A percentile compares a stretch with the other conserved stretches of the same genome.
Evolutionary conservation across 2,888 invertebrate species (phyloP).

Genomic region (Onchidella celtica): DNA sequence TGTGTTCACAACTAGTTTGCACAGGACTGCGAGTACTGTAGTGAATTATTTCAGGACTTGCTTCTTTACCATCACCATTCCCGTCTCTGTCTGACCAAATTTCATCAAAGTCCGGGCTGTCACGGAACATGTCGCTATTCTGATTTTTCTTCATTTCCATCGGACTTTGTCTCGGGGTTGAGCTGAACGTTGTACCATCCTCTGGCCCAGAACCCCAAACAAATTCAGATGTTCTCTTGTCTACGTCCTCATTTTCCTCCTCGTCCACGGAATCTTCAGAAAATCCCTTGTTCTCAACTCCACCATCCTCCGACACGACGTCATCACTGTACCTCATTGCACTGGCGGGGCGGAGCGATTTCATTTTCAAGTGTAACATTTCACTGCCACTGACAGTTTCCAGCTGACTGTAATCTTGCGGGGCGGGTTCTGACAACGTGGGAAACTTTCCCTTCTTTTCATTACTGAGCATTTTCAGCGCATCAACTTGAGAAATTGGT

Average conservation of each 20-base stretch:
- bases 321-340: constrained; percentile 30
- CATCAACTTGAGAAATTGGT: neutral
- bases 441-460: neutral
- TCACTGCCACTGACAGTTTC: constrained; percentile 44
- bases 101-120: neutral
- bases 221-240: neutral
- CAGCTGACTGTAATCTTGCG: constrained; percentile 20
- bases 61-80: constrained; percentile 4
- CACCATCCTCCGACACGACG: constrained; percentile 12
- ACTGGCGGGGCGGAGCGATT: neutral
- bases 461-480: neutral
- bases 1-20: too few species aligned
- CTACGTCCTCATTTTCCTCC: neutral
- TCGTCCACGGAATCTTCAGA: neutral
- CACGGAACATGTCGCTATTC: neutral
- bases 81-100: neutral
- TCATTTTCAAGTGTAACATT: constrained; percentile 35
- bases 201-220: too few species aligned
- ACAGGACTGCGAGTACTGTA: neutral
- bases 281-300: constrained; percentile 21
- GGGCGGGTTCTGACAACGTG: neutral
- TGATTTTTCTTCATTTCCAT: neutral
- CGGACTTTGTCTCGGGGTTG: constrained; percentile 7
- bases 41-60: neutral
- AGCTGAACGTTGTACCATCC: neutral